Conservation (phyloP, 2,113 vertebrate species). For the Myotis brandtii region DNA sequence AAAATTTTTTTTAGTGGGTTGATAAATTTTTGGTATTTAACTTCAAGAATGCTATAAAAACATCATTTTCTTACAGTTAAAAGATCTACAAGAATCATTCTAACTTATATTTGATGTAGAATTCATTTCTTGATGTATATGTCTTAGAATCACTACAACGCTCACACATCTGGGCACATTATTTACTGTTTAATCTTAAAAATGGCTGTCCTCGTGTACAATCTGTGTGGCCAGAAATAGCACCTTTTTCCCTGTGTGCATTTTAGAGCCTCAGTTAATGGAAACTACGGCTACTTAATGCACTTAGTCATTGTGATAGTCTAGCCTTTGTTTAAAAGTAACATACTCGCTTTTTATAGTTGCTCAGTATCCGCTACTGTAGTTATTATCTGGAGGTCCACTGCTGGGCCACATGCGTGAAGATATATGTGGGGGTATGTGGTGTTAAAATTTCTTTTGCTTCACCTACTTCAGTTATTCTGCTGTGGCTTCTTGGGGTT, state of each 20-base stretch:
- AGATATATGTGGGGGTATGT: neutral
- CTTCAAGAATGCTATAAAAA: neutral
- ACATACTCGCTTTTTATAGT: neutral
- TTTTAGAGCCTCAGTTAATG: neutral
- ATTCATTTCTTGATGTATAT: conserved; percentile 28
- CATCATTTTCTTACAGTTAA: neutral
- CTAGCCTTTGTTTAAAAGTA: conserved; percentile 53
- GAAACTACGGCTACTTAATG: neutral
- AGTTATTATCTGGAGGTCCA: neutral
- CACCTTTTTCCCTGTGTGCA: neutral
- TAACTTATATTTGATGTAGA: neutral
- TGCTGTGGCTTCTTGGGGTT: neutral
- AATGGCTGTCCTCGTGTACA: neutral
- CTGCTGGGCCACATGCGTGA: neutral
- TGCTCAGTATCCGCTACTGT: neutral
- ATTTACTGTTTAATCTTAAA: conserved; percentile 44
- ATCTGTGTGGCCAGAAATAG: neutral
- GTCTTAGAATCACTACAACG: neutral
- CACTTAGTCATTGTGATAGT: neutral
- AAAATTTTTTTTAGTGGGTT: neutral
- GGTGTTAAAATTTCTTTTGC: conserved; percentile 10
- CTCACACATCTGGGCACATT: neutral
- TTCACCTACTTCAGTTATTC: conserved; percentile 13
- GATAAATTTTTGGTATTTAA: conserved; percentile 12
- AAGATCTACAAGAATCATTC: neutral